phyloP scores from a whole-genome alignment of 2,113 vertebrate genomes.

The Corythoichthys intestinalis region DNA sequence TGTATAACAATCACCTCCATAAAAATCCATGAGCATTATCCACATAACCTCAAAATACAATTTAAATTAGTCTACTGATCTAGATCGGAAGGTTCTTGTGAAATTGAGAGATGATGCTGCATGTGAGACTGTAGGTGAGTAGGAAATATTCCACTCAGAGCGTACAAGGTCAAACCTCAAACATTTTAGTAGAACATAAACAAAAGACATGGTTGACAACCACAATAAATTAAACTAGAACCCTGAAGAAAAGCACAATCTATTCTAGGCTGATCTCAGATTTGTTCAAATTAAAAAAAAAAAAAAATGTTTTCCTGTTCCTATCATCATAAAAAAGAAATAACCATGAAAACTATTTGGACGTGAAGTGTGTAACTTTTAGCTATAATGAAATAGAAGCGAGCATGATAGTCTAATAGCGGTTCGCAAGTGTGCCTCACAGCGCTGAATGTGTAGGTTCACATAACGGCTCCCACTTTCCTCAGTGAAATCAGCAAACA shows the following conservation, averaged over 20 bases:
- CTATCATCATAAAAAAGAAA: not conserved
- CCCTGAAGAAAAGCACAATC: not conserved
- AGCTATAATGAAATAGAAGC: not conserved
- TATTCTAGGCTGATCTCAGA: not conserved
- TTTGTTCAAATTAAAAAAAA: not conserved
- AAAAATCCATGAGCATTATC: conserved; percentile 64
- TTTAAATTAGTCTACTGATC: conserved; percentile 58
- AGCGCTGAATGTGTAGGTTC: not conserved
- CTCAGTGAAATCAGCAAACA: not conserved
- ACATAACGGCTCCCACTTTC: not conserved
- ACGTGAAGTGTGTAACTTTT: not conserved
- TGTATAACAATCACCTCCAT: conserved; percentile 51
- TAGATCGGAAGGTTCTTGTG: not conserved
- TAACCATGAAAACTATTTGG: not conserved
- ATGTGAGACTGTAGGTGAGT: not conserved
- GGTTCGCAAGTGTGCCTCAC: not conserved
- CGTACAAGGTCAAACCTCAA: not conserved
- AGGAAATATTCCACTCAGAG: not conserved
- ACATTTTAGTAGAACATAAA: not conserved
- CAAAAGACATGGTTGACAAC: not conserved
- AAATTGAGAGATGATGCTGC: not conserved
- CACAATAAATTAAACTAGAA: not conserved
- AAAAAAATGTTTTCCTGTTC: not conserved
- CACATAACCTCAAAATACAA: conserved; percentile 51
- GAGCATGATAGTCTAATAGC: not conserved